Percentiles rank a stretch among this genome's conserved stretches.
Evolutionary conservation across 2,797 vertebrate genomes (phyloP).

Genomic region (Melanotaenia maccullochi): DNA sequence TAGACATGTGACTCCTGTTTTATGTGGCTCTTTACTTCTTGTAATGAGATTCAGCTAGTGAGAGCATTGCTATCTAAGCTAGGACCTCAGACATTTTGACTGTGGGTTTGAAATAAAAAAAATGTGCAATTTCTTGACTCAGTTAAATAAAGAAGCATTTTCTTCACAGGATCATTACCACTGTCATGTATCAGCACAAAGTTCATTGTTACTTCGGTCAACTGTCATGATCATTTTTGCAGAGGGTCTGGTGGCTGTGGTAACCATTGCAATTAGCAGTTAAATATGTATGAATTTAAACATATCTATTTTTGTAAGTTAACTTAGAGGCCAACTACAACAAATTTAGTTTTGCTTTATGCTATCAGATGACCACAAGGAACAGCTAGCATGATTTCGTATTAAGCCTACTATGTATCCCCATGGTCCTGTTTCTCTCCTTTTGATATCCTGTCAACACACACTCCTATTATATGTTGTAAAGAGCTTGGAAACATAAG

Average conservation of each 20-base stretch:
- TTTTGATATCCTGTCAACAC: background rate
- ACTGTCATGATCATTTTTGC: no score
- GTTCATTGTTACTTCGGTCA: background rate
- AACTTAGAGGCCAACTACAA: no score
- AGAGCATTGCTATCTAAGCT: background rate
- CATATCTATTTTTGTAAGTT: background rate
- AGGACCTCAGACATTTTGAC: no score
- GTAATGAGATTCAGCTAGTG: background rate
- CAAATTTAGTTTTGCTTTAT: background rate
- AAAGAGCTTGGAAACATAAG: background rate
- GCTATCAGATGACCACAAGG: background rate
- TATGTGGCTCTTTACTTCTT: background rate
- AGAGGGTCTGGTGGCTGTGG: background rate
- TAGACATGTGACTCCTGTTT: background rate
- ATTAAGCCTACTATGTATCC: background rate
- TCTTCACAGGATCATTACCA: background rate
- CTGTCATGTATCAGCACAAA: background rate
- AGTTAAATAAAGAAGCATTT: background rate
- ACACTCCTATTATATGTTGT: background rate
- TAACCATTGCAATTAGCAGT: background rate
- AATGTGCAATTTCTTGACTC: background rate
- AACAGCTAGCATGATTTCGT: background rate
- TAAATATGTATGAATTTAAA: background rate
- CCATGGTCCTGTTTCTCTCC: background rate
- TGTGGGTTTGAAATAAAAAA: background rate